Evolutionary conservation across 2,797 vertebrate species (phyloP).

Genomic region (Myripristis jacobus): DNA sequence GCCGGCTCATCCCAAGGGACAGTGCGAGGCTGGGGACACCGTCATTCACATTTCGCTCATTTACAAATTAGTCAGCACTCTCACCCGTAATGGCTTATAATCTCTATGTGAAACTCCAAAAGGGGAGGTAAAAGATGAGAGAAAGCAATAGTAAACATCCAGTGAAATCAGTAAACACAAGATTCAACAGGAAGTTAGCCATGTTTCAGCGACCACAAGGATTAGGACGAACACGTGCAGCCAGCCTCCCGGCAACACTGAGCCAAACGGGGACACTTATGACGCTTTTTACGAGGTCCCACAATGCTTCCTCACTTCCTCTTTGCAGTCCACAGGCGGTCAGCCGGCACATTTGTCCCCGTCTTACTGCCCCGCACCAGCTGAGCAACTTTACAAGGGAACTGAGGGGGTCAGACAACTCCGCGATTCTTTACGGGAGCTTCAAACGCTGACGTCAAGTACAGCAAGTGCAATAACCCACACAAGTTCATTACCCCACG

Average conservation of each 20-base stretch:
- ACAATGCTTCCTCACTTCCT: conserved; percentile 45
- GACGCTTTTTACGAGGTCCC: conserved; percentile 35
- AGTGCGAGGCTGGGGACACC: conserved; percentile 50
- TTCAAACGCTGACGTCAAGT: conserved; percentile 24
- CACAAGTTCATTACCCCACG: conserved; percentile 10
- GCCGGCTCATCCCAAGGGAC: conserved; percentile 69
- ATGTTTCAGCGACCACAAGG: background rate
- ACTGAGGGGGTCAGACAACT: conserved; percentile 5
- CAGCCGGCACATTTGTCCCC: conserved; percentile 43
- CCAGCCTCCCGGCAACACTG: background rate
- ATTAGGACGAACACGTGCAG: background rate
- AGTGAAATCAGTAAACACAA: conserved; percentile 2
- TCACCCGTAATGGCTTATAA: conserved; percentile 16
- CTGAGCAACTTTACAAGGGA: conserved; percentile 53
- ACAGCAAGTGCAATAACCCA: conserved; percentile 4
- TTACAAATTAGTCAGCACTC: conserved; percentile 57
- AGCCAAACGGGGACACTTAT: conserved; percentile 29
- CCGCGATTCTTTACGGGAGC: conserved; percentile 16
- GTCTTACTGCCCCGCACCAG: conserved; percentile 29
- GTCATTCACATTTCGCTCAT: conserved; percentile 70
- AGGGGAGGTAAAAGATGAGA: background rate
- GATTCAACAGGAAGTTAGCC: conserved; percentile 6
- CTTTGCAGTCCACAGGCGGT: conserved; percentile 23
- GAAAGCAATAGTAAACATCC: no score
- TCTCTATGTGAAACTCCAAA: conserved; percentile 5